Evolutionary conservation across 64 coral and sea anemone species (phyloP), one percentile per base, ranked within the genome.

Genomic region (Actinia tenebrosa): DNA sequence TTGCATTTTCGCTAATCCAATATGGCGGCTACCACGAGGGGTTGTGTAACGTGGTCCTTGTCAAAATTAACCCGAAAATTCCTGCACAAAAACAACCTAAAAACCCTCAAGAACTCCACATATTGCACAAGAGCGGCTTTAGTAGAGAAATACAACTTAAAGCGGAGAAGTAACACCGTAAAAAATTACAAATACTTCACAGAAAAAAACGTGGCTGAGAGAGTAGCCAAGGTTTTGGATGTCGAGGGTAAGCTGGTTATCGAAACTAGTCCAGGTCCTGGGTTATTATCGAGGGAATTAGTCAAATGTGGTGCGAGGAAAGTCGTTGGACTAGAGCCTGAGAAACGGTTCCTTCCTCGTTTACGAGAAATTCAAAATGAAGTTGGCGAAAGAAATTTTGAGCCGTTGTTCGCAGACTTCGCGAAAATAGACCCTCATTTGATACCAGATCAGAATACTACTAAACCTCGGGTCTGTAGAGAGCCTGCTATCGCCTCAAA

Each of bases 381-480:
- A 54, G 22, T 89, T 53, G 86, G 82, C 10, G 47, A 46, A 5
- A 84, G 88, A 71, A 37, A 71, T 23, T 86, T 99, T 82, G 83
- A 85, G 19, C n/a, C 93, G 7, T 54, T 80, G 59, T 87, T 83
- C 77, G 93, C 86, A 22, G 97, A 99, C 88, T 95, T 99, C 80
- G 92, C 91, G 71, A 99, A 95, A 91, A 88, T 99, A 54, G 97
- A 99, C 84, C 92, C 91, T 5, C 91, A 95, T 68, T 37, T 85
- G 11, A 86, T 89, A 4, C 93, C 89, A 16, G 88, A 88, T 72
- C 86, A 87, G 45, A 83, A 88, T 5, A 25, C 68, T 2, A 58
- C 58, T 9, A 93, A 79, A 59, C 69, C 88, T 44, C 69, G 78
- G 1, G n/a, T 81, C 16, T 96, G 97, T 30, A 90, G 62, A 83